Base-by-base conservation (phyloP, 2,888 invertebrate species). In the Criorhina ranunculi region DNA sequence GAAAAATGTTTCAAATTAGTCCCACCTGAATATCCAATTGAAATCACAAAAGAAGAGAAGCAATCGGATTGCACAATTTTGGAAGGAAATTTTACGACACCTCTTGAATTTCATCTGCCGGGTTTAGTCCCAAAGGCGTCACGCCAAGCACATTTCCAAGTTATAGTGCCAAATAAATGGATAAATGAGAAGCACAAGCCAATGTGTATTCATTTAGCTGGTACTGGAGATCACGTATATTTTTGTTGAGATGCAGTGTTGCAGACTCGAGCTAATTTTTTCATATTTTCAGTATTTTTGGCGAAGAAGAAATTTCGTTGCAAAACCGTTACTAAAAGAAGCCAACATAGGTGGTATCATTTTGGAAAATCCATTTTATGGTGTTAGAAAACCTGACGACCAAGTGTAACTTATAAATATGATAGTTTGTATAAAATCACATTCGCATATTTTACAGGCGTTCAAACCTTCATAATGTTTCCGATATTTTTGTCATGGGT, bases 401-500 rank as follows among this genome's bases (percentile, higher is more conserved):
- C 98, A 98, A 94, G 92, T 95, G 96, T 96, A 93, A 93, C 93
- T 92, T 9, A 0, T 5, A 55, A 53, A 19, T 33, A 7, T 17
- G 9, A 5, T 11, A n/a, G 7, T 44, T n/a, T 29, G 31, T 37
- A 29, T 0, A 51, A 15, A 66, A 37, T 66, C 37, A 66, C 2
- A 5, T 35, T 77, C 5, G n/a, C 9, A 64, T 66, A 11, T 59
- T 73, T 88, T 87, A 51, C 81, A 97, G 96, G 79, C 95, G 98
- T 37, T 99, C 98, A 1, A 96, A 96, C 88, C 94, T 99, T 62
- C 96, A 96, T 90, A 97, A 99, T 93, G 99, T 99, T 3, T 97
- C 98, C 17, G 99, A 99, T 91, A 96, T 99, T 90, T 99, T 99
- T 93, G 97, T 99, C 87, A 99, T 99, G 99, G 99, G 99, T 75